phyloP scores from a whole-genome alignment of 2,888 invertebrate species.

The Leistus spinibarbis region DNA sequence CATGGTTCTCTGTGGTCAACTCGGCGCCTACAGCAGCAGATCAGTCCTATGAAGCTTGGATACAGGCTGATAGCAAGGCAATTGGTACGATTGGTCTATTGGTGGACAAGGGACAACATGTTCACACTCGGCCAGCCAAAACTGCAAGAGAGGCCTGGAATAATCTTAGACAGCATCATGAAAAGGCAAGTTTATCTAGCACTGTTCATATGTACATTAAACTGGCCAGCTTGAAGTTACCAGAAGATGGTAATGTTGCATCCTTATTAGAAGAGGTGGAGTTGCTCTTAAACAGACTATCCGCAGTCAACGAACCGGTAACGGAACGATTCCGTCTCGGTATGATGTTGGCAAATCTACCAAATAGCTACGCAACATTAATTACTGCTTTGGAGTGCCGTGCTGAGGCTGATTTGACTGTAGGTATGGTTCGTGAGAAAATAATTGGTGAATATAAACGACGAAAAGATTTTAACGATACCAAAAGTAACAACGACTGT shows the following conservation, averaged over 20 bases:
- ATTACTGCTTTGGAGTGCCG: constrained; percentile 3
- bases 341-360: constrained; percentile 1
- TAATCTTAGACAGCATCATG: background rate
- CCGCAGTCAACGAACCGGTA: background rate
- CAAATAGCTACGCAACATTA: background rate
- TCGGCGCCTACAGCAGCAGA: background rate
- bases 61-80: background rate
- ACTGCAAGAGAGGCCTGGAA: background rate
- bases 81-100: background rate
- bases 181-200: background rate
- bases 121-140: background rate
- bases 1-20: background rate
- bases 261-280: background rate
- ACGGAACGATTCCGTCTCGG: background rate
- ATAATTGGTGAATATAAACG: background rate
- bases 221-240: background rate
- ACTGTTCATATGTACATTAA: background rate
- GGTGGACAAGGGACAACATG: background rate
- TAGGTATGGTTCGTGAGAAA: background rate
- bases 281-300: background rate
- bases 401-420: background rate
- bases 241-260: background rate
- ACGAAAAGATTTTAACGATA: background rate
- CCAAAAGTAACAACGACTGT: background rate
- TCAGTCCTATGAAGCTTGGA: background rate